These are phyloP conservation scores for Resseliella maxima DNA, from an alignment of 2,888 invertebrate species.

Conservation along the genomic window DNA sequence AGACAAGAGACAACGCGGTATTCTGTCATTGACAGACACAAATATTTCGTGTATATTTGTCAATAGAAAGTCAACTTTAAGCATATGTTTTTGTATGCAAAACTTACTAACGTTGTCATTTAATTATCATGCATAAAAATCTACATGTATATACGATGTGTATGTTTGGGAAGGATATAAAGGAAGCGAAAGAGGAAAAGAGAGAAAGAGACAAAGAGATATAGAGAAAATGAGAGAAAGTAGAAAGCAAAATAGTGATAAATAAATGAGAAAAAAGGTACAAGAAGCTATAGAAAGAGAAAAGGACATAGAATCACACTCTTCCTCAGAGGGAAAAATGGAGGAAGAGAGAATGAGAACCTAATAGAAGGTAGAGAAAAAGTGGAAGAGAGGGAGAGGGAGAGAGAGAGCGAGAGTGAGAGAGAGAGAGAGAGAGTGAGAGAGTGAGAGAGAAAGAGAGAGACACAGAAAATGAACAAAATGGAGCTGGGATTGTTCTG, in stretches of 20 bases:
- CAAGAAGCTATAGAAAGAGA: too few relatives aligned
- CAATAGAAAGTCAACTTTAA: background rate
- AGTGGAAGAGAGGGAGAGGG: too few relatives aligned
- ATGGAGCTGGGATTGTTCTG: background rate
- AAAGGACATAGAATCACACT: too few relatives aligned
- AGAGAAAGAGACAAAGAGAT: background rate
- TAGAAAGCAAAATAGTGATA: too few relatives aligned
- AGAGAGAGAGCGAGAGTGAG: too few relatives aligned
- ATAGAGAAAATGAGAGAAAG: background rate
- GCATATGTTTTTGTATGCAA: background rate
- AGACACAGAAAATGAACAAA: background rate
- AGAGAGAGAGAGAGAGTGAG: background rate
- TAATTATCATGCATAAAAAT: conserved; percentile 36
- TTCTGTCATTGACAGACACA: background rate
- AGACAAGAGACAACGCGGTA: background rate
- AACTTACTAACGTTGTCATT: background rate
- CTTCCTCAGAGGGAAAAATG: too few relatives aligned
- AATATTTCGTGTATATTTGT: background rate
- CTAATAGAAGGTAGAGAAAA: too few relatives aligned
- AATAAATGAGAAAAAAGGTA: too few relatives aligned
- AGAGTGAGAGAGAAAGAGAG: background rate
- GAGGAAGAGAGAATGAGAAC: too few relatives aligned
- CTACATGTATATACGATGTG: background rate
- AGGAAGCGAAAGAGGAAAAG: background rate
- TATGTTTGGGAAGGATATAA: background rate